phyloP scores from a whole-genome alignment of 2,113 vertebrate genomes.

The Heterochromis multidens region DNA sequence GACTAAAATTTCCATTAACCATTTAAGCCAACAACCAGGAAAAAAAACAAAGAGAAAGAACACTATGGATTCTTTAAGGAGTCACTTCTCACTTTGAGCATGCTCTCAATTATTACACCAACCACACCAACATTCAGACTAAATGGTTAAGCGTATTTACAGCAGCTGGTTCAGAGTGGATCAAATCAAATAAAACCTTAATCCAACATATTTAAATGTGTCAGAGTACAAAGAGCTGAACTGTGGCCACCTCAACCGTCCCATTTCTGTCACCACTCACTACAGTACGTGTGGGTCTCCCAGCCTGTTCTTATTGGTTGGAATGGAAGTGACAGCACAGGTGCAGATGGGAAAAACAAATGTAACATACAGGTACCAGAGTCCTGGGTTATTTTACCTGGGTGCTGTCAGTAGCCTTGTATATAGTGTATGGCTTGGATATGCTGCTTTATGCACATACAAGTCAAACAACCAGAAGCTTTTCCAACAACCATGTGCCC shows the following conservation, averaged over 20 bases:
- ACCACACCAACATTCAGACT: slow-evolving; percentile 47
- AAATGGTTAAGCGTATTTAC: slow-evolving; percentile 45
- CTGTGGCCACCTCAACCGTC: background rate
- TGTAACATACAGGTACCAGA: slow-evolving; percentile 4
- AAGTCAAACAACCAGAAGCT: slow-evolving; percentile 19
- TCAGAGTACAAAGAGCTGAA: slow-evolving; percentile 23
- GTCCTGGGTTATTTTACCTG: slow-evolving; percentile 11
- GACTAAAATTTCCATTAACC: background rate
- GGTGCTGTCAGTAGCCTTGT: slow-evolving; percentile 6
- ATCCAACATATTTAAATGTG: slow-evolving; percentile 1
- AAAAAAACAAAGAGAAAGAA: background rate
- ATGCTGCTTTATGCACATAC: slow-evolving; percentile 52
- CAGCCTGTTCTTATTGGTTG: slow-evolving; percentile 4
- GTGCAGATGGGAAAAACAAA: slow-evolving; percentile 20
- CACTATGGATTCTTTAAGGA: background rate
- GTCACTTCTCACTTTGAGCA: slow-evolving; percentile 45
- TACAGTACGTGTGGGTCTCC: slow-evolving; percentile 9
- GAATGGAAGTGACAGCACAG: slow-evolving; percentile 38
- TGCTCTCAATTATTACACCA: slow-evolving; percentile 48
- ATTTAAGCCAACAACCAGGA: background rate
- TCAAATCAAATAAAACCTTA: slow-evolving; percentile 13
- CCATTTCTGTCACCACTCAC: background rate
- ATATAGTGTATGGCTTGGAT: slow-evolving; percentile 64
- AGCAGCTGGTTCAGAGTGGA: slow-evolving; percentile 35
- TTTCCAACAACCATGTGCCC: background rate